Percentiles rank a stretch among this genome's conserved stretches.
These are phyloP conservation scores for Lasioglossum villosulum DNA, from an alignment of 2,888 invertebrate species.

Conservation along the genomic window DNA sequence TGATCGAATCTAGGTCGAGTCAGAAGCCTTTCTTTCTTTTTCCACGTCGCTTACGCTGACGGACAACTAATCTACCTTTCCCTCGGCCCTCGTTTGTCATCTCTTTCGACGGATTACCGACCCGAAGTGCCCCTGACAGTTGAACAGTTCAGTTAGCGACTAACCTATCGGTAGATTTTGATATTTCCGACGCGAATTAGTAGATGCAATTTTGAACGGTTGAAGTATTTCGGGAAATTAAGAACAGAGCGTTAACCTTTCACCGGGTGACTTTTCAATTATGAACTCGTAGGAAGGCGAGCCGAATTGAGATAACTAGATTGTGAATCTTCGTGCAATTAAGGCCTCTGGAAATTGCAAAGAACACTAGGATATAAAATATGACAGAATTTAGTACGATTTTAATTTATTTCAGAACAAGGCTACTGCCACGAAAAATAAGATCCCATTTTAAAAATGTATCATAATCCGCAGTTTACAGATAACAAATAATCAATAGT, in stretches of 20 bases:
- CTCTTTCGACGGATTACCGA: background rate
- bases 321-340: no score
- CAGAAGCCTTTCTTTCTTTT: background rate
- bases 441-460: no score
- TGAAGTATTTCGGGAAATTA: background rate
- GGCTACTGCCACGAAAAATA: no score
- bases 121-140: background rate
- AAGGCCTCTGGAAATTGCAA: no score
- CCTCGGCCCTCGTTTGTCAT: background rate
- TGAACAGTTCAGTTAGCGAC: background rate
- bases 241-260: no score
- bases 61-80: background rate
- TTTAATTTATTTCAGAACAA: no score
- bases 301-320: background rate
- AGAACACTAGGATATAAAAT: no score
- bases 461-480: no score
- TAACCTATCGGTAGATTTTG: background rate
- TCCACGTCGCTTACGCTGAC: background rate
- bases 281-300: background rate
- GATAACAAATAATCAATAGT: no score
- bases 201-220: background rate
- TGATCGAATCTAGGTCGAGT: slow-evolving; percentile 18
- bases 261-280: background rate
- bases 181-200: background rate
- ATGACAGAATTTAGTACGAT: no score